Conservation (phyloP, 2,797 vertebrate genomes). For the Enteromius fasciolatus region DNA sequence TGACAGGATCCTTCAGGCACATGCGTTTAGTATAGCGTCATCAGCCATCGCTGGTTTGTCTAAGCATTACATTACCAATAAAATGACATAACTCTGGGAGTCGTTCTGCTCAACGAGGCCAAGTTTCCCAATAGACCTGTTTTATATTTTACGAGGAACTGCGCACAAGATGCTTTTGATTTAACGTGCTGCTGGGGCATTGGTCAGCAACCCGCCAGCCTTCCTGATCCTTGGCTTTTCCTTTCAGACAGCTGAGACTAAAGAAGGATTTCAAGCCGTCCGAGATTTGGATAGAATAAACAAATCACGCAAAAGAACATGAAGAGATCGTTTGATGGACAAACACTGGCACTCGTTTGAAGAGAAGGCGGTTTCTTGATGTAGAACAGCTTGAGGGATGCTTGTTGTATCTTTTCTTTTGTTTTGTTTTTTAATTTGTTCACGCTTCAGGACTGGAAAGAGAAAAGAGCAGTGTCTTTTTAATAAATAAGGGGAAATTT, state of each 20-base stretch:
- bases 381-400: neutral
- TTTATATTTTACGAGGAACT: conserved; percentile 34
- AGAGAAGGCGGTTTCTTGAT: neutral
- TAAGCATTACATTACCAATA: conserved; percentile 25
- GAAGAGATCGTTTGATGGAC: neutral
- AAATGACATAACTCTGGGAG: conserved; percentile 24
- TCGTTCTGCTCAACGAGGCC: neutral
- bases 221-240: neutral
- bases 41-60: conserved; percentile 20
- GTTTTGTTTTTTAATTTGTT: neutral
- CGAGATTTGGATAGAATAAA: neutral
- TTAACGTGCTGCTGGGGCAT: conserved; percentile 3
- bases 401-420: neutral
- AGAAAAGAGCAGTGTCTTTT: neutral
- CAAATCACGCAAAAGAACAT: neutral
- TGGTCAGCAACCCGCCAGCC: neutral
- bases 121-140: conserved; percentile 33
- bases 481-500: conserved; percentile 1
- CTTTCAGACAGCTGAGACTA: conserved; percentile 10
- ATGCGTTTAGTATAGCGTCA: conserved; percentile 2
- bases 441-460: neutral
- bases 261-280: neutral
- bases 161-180: conserved; percentile 31
- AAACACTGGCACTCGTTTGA: neutral
- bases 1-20: conserved; percentile 10